Percentiles rank a stretch among this genome's conserved stretches.
Evolutionary conservation across 2,113 vertebrate genomes (phyloP).

Genomic region (Gallinago undulata): DNA sequence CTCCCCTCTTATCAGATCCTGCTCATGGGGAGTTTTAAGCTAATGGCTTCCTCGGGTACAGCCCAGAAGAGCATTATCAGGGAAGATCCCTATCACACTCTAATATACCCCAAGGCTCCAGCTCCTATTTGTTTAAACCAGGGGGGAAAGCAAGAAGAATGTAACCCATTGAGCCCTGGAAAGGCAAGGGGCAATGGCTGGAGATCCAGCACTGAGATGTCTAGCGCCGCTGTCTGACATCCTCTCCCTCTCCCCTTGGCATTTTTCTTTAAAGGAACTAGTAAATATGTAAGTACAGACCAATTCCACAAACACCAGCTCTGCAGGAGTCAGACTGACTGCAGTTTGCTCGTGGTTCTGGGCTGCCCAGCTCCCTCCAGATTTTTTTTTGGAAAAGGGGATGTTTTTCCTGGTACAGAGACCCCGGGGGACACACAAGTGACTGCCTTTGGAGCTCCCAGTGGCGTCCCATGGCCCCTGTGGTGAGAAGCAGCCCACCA

Average conservation of each 20-base stretch:
- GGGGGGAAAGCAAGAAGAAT: constrained; percentile 24
- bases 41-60: background rate
- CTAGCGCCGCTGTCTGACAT: background rate
- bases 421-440: no score
- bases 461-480: rapidly evolving
- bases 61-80: background rate
- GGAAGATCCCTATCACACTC: constrained; percentile 15
- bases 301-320: background rate
- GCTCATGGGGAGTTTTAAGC: background rate
- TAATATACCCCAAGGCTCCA: constrained; percentile 12
- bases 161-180: background rate
- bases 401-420: background rate
- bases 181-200: background rate
- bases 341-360: rapidly evolving
- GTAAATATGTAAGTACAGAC: background rate
- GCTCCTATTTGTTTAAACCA: background rate
- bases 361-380: background rate
- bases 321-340: background rate
- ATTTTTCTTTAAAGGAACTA: background rate
- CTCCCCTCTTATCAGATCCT: background rate
- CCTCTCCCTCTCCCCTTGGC: background rate
- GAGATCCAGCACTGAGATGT: constrained; percentile 33
- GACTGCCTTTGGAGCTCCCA: rapidly evolving
- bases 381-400: background rate
- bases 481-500: rapidly evolving